Evolutionary conservation across 2,113 vertebrate species (phyloP).

Genomic region (Pseudorasbora parva): DNA sequence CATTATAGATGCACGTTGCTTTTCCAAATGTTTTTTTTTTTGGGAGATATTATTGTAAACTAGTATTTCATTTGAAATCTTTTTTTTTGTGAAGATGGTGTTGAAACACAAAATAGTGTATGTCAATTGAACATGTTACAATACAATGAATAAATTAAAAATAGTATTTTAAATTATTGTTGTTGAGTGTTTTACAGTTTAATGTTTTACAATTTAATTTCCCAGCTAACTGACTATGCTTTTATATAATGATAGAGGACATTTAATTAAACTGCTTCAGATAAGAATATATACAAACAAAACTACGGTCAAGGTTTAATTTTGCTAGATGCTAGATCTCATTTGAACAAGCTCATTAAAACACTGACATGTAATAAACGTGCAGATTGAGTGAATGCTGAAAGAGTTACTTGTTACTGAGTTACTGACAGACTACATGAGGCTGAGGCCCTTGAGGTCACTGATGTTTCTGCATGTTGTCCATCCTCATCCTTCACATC

Average conservation of each 20-base stretch:
- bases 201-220: neutral
- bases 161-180: neutral
- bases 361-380: neutral
- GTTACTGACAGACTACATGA: too few species aligned
- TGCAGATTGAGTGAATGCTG: neutral
- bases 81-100: neutral
- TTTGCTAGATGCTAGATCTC: neutral
- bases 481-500: constrained; percentile 58
- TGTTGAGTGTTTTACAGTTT: neutral
- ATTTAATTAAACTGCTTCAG: neutral
- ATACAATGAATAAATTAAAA: neutral
- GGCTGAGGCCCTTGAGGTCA: neutral
- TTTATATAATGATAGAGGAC: neutral
- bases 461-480: constrained; percentile 87
- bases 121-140: neutral
- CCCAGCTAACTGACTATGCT: neutral
- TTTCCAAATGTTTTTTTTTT: neutral
- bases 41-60: neutral
- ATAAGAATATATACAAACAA: neutral
- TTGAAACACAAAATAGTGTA: neutral
- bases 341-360: neutral
- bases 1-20: neutral
- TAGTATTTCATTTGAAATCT: neutral
- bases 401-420: too few species aligned
- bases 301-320: neutral